Base-by-base conservation (phyloP, 2,888 invertebrate genomes). In the Melanchra persicariae region DNA sequence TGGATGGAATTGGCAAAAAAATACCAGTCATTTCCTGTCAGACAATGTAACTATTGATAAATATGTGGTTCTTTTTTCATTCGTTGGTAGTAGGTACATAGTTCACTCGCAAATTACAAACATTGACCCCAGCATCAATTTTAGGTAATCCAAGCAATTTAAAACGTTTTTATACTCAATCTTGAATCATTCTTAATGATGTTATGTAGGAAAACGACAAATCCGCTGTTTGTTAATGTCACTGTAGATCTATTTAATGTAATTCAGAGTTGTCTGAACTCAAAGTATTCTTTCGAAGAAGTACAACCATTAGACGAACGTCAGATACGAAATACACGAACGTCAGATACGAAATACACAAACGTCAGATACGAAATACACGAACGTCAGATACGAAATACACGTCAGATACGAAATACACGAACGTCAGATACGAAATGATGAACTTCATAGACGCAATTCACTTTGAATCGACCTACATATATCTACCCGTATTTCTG, bases 121-220 rank as follows among this genome's bases (percentile, higher is more conserved):
- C 37, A 55, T 55, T 22, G 45, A 70, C 47, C 43, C 34, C 12
- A 60, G 15, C 73, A 73, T 70, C 40, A 72, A 72, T 70, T 59
- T 9, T 30, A 43, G 2, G 17, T 70, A 70, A 73, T 40, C 70
- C 34, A 17, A 10, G 43, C 74, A 61, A 62, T 70, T 52, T 73
- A 58, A 75, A 75, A 58, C 19, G 51, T 65, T 49, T 40, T 70
- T 75, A 43, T 57, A 37, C 57, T 15, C 22, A 43, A 49, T 72
- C n/a, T 63, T 49, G 55, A 72, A 64, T 74, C 65, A 65, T 74
- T 57, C 61, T 26, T 37, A 71, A 52, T 71, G 51, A 43, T 74
- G 73, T 70, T 73, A 61, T 52, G 52, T 59, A 47, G n/a, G 8
- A 26, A 54, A 63, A 54, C 40, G 30, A 71, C 52, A 72, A 34